A percentile compares a stretch with the other conserved stretches of the same genome.
These are phyloP conservation scores for Caenorhabditis sp. DNA, from an alignment of 2,888 invertebrate species.

Conservation along the genomic window DNA sequence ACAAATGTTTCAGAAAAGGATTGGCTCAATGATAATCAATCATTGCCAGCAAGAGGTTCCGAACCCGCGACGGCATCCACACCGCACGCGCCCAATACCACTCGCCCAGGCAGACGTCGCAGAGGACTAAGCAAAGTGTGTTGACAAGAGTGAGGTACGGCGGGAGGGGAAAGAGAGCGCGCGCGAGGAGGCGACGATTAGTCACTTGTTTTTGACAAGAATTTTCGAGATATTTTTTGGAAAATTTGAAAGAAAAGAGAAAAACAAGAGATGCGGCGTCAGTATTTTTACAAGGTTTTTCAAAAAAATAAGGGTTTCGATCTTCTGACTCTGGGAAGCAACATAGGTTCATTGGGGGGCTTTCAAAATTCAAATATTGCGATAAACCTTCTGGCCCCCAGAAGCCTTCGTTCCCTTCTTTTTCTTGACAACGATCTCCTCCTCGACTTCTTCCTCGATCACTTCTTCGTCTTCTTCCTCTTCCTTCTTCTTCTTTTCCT, in stretches of 20 bases:
- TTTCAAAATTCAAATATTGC: too few relatives aligned
- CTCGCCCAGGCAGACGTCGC: slow-evolving; percentile 45
- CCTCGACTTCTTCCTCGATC: slow-evolving; percentile 23
- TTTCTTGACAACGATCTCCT: slow-evolving; percentile 27
- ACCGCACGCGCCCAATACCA: slow-evolving; percentile 37
- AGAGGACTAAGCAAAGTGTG: not conserved
- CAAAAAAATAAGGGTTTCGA: too few relatives aligned
- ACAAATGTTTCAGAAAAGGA: slow-evolving; percentile 51
- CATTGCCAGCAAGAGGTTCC: slow-evolving; percentile 39
- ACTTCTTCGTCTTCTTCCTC: not conserved
- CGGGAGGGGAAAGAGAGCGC: not conserved
- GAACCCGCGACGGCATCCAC: slow-evolving; percentile 28
- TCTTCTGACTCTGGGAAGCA: too few relatives aligned
- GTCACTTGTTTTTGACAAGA: too few relatives aligned
- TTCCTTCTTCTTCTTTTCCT: not conserved
- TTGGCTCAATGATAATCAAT: slow-evolving; percentile 63
- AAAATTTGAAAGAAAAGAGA: too few relatives aligned
- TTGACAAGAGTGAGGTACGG: slow-evolving; percentile 16
- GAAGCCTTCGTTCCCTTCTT: not conserved
- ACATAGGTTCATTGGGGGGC: too few relatives aligned
- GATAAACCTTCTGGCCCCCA: too few relatives aligned
- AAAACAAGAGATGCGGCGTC: too few relatives aligned
- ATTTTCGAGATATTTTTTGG: too few relatives aligned
- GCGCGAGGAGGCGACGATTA: too few relatives aligned
- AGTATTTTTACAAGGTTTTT: too few relatives aligned